Percentiles rank a stretch among this genome's conserved stretches.
Conservation (phyloP, 37 sponge, comb jelly and placozoan species). For the Chondrilla cf. caribensis region DNA sequence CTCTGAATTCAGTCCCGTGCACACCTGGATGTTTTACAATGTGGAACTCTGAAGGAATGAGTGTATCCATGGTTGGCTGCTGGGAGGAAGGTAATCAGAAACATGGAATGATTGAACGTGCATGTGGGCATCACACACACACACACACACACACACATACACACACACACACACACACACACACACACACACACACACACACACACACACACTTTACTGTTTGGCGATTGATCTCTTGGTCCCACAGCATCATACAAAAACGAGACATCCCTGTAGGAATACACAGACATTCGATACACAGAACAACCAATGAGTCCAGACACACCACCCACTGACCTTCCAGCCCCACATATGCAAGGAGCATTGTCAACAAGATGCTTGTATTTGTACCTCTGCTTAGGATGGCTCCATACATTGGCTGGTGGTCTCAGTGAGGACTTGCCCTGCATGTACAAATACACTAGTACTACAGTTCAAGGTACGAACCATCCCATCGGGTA, state of each 20-base stretch:
- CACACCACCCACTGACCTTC: slow-evolving; percentile 44
- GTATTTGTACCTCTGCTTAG: slow-evolving; percentile 54
- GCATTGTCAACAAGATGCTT: slow-evolving; percentile 84
- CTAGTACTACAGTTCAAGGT: too few relatives aligned
- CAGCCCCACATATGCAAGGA: slow-evolving; percentile 94
- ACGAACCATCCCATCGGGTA: too few relatives aligned
- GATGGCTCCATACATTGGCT: slow-evolving; percentile 85
- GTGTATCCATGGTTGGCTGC: slow-evolving; percentile 15
- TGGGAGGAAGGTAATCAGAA: slow-evolving; percentile 6
- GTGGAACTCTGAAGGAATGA: slow-evolving; percentile 97
- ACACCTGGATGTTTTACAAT: slow-evolving; percentile 86
- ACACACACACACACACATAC: not conserved
- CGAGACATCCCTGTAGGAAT: slow-evolving; percentile 70
- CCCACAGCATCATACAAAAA: slow-evolving; percentile 71
- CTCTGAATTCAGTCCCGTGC: slow-evolving; percentile 76
- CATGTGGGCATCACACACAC: not conserved
- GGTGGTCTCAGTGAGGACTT: slow-evolving; percentile 47
- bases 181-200: not conserved
- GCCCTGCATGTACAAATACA: not conserved
- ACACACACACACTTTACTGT: not conserved
- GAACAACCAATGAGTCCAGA: not conserved
- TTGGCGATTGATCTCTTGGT: not conserved
- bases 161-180: not conserved
- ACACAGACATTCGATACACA: not conserved
- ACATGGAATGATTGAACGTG: not conserved